Evolutionary conservation across 2,797 vertebrate genomes (phyloP), one percentile per base, ranked within the genome.

Genomic region (Myoxocephalus aenaeus): DNA sequence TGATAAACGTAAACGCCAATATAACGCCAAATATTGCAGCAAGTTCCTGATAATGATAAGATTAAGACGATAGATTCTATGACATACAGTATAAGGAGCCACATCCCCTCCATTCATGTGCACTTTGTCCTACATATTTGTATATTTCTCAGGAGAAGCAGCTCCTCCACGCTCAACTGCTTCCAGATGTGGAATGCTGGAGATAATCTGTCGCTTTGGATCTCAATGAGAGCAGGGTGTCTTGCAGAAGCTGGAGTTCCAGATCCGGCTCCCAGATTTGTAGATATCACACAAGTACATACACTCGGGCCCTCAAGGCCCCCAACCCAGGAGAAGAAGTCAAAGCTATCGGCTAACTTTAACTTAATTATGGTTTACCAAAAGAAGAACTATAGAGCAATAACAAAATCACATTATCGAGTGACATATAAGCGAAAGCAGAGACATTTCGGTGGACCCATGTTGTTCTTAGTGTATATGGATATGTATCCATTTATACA

Each of bases 91-190:
- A 54, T 7, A 25, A 79, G 51, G 62, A 59, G 20, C 64, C 40
- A 11, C 13, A 73, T 80, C 70, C 63, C 40, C 32, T 66, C 57
- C 12, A 18, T 71, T 77, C 82, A 86, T 51, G 85, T 92, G 87
- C 90, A 91, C 87, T 91, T 90, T 91, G 88, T 92, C 90, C 90
- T 85, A 91, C 88, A 90, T 93, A 87, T 91, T 87, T 92, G 87
- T 89, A 81, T 83, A 90, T 89, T 92, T 91, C 82, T 90, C 73
- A 79, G 80, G 80, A 90, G 87, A 89, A 78, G 83, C 64, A 36
- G 76, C 77, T 84, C 75, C 56, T 61, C 59, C 4, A 65, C 18
- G 53, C 76, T 86, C 82, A 91, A 93, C 77, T 81, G 79, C 74
- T 92, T 89, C 91, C 93, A 93, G 90, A 92, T 93, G 93, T 89